Conservation (phyloP, 2,113 vertebrate genomes). For the Hypanus sabinus region DNA sequence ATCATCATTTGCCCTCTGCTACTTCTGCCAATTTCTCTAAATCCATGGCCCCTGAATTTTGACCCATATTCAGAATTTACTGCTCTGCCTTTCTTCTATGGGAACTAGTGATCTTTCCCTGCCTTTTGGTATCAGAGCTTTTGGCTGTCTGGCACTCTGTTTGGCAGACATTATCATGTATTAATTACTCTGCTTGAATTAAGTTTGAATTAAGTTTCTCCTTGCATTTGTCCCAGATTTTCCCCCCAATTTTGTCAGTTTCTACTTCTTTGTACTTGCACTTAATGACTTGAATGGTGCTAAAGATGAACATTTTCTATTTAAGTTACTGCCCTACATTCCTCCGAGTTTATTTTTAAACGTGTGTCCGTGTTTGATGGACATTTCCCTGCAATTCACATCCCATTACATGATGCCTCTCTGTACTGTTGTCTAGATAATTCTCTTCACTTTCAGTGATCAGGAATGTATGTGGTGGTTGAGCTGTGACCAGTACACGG, state of each 20-base stretch:
- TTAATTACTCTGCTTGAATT: not conserved
- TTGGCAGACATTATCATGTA: not conserved
- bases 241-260: not conserved
- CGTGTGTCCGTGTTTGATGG: not conserved
- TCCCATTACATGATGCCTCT: not conserved
- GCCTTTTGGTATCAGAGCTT: not conserved
- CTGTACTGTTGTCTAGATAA: not conserved
- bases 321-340: not conserved
- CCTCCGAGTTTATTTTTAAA: not conserved
- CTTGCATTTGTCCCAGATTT: not conserved
- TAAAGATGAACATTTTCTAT: not conserved
- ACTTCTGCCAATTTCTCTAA: no score
- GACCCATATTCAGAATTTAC: not conserved
- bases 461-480: not conserved
- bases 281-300: not conserved
- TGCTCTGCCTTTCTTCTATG: not conserved
- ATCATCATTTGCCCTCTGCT: no score
- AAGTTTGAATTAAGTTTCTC: not conserved
- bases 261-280: not conserved
- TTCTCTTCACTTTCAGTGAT: not conserved
- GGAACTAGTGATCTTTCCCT: not conserved
- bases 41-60: no score
- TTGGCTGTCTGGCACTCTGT: not conserved
- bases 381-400: not conserved
- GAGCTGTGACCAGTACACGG: not conserved